These are phyloP conservation scores for Proales similis DNA, from an alignment of 1,140 invertebrate species.

Conservation along the genomic window DNA sequence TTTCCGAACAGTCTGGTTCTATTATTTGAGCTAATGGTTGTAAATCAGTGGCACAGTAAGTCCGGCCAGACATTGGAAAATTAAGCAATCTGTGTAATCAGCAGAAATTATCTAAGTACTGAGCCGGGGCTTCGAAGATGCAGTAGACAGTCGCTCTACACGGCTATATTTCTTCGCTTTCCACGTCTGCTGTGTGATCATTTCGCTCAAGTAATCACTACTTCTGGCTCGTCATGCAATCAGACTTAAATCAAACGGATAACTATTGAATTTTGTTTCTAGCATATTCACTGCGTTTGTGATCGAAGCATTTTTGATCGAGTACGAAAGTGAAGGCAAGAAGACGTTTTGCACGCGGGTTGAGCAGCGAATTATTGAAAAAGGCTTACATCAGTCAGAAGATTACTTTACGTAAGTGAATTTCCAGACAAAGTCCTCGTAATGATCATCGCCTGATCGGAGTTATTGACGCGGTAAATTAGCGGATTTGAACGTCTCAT, in stretches of 20 bases:
- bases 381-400: not conserved
- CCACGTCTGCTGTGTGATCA: slow-evolving; percentile 56
- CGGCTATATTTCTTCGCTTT: slow-evolving; percentile 56
- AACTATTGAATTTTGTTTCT: slow-evolving; percentile 41
- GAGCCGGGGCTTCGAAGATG: slow-evolving; percentile 39
- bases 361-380: not conserved
- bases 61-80: slow-evolving; percentile 43
- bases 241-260: not conserved
- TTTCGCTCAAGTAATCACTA: slow-evolving; percentile 55
- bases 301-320: slow-evolving; percentile 57
- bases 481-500: not conserved
- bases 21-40: slow-evolving; percentile 57
- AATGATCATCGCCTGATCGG: not conserved
- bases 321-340: slow-evolving; percentile 48
- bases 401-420: slow-evolving; percentile 3
- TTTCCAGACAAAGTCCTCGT: not conserved
- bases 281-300: slow-evolving; percentile 59
- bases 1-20: slow-evolving; percentile 54
- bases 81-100: slow-evolving; percentile 10
- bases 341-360: too few relatives aligned
- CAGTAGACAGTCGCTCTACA: slow-evolving; percentile 53
- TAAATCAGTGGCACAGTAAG: slow-evolving; percentile 60
- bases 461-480: not conserved
- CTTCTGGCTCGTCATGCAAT: not conserved
- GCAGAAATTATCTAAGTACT: slow-evolving; percentile 15